Evolutionary conservation across 2,888 invertebrate genomes (phyloP), one percentile per base, ranked within the genome.

Genomic region (Kuschelorhynchus macadamiae): DNA sequence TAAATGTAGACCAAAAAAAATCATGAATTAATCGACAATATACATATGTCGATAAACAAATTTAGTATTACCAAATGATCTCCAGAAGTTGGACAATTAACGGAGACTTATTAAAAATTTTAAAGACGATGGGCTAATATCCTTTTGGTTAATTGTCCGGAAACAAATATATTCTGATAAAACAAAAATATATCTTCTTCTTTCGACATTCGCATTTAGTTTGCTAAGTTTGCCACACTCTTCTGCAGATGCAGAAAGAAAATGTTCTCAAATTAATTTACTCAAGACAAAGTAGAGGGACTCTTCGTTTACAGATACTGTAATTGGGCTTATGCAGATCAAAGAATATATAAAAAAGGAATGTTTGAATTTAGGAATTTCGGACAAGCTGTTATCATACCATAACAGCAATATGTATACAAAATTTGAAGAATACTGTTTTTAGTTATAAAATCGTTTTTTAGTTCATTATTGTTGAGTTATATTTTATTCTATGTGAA

Each of bases 131-230:
- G 44, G n/a, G 47, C 25, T 14, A 36, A 36, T 36, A 36, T 36
- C 36, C 11, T 21, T 47, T 47, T 21, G 47, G 47, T 47, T 47
- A 25, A 47, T 21, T 12, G 47, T 47, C 1, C 47, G 25, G 25
- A 47, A 47, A 25, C 47, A 47, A 25, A 47, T 21, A 47, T 47
- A 47, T 47, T 2, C 47, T n/a, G 47, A 47, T 47, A 3, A 47
- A 2, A 47, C 25, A 25, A 4, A 47, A 47, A 12, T 47, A 8
- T 47, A 25, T 47, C 8, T 25, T 21, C 47, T 47, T 47, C 47
- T 47, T n/a, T 25, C 47, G 25, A 12, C 3, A 47, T 47, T 47
- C n/a, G 47, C 47, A 47, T 47, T 25, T 47, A 47, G 25, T 47
- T 47, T 47, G 25, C 21, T 47, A 47, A 25, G 20, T 47, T 47